Evolutionary conservation across 37 sponge, comb jelly and placozoan species (phyloP), one percentile per base, ranked within the genome.

Genomic region (Bolinopsis microptera): DNA sequence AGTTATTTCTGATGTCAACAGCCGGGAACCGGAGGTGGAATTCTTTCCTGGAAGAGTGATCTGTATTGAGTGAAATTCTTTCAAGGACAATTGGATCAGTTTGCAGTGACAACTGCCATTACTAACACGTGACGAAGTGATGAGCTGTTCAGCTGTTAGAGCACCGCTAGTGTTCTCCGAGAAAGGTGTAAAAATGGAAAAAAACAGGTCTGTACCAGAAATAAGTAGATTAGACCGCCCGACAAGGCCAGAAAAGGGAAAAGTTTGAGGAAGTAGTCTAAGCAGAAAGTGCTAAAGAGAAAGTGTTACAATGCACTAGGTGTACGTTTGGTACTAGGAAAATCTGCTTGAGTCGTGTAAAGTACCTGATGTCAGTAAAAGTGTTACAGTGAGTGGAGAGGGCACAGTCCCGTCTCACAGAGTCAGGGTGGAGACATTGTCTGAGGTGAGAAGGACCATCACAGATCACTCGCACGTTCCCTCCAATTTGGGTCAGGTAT

Each of bases 391-490:
- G 74, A 70, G 74, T 22, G 30, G 74, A 70, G 24, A 70, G 74
- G 74, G 74, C 28, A 28, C 28, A 22, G 74, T 70, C 74, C 21
- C 74, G 74, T 70, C 74, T 70, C 16, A 70, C 74, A 1, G 74
- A 70, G 74, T 70, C 74, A 3, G 74, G 74, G 74, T 70, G 74
- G 74, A 70, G 74, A 26, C 74, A 70, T 26, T 70, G 74, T 70
- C 74, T 9, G 28, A 70, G 30, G 74, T 70, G 74, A 3, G 74
- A 70, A 1, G 74, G 74, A n/a, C 74, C 74, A 22, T 70, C 74
- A n/a, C 74, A n/a, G 26, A 70, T 70, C 16, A 70, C 30, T 26
- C 74, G 25, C 2, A 70, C 74, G 30, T 70, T 70, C 24, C 74
- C 74, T 2, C 74, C 74, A 70, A 70, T 70, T 70, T 70, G 74